Conservation (phyloP, 2,797 vertebrate species). For the Falco cherrug region DNA sequence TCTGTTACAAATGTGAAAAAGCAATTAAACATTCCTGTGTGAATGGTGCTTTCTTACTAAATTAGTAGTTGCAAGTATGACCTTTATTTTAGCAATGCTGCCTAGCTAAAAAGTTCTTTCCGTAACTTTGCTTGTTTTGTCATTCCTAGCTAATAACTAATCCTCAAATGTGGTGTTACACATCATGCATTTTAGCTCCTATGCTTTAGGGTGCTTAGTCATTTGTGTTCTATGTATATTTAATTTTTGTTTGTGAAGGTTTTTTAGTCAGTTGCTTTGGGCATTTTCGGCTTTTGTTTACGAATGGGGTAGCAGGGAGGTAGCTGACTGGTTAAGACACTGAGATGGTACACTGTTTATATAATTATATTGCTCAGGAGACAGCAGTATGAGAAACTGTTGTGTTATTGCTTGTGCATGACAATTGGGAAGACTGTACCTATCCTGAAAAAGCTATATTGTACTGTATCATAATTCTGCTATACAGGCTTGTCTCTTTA, state of each 20-base stretch:
- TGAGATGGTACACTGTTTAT: neutral
- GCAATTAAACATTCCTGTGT: neutral
- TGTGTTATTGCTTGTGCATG: neutral
- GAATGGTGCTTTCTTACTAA: neutral
- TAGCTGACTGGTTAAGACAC: neutral
- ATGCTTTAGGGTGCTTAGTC: conserved; percentile 37
- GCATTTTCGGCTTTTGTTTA: conserved; percentile 21
- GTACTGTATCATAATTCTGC: neutral
- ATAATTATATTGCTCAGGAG: neutral
- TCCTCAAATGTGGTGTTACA: neutral
- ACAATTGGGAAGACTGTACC: neutral
- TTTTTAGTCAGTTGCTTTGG: conserved; percentile 21
- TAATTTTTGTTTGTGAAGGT: neutral
- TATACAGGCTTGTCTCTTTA: neutral
- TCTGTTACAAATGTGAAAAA: neutral
- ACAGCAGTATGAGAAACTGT: neutral
- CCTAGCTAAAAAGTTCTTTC: neutral
- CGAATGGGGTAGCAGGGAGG: neutral
- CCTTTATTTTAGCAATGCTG: neutral
- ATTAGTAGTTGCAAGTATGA: neutral
- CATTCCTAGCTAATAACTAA: neutral
- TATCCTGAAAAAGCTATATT: neutral
- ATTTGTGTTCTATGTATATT: neutral
- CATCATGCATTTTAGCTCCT: neutral
- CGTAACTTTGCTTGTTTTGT: neutral